Base-by-base conservation (phyloP, 2,113 vertebrate species). In the Aegotheles bennettii region DNA sequence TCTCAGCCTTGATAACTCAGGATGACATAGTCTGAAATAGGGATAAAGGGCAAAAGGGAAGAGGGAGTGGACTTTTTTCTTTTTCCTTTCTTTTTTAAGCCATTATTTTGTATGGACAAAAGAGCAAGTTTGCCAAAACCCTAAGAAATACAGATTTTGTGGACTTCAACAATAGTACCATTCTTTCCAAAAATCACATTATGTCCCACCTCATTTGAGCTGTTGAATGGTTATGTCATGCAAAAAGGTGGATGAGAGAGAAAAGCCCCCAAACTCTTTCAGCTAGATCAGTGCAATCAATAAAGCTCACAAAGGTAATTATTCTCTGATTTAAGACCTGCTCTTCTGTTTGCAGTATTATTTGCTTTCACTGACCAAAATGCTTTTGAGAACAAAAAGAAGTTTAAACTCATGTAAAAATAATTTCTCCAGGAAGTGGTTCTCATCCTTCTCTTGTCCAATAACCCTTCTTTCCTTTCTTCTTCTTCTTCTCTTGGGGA, bases 121-220 rank as follows among this genome's bases (percentile, higher is more conserved):
- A 87, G 95, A 88, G 75, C 14, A 63, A 95, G 42, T 96, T 97
- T 97, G 69, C 88, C 91, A 70, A 97, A 96, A 56, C 54, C 70
- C 73, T 56, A 89, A 95, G 93, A 97, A 97, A 83, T 88, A 96
- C 80, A 89, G 96, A 97, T 95, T 82, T 88, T 92, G 81, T 93
- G 36, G 85, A 73, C 64, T 57, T 79, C 33, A 47, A 95, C 97
- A 97, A 96, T 96, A 69, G 95, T 68, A 80, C 84, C 40, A 65
- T 96, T 97, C 84, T 95, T 95, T 47, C 67, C 57, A 93, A 94
- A 97, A 92, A 59, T 53, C 92, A 73, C 92, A 96, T 98, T 97
- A 96, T 63, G 68, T 53, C 73, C 79, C 96, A 97, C 86, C 93
- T 97, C 92, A 92, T 95, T 97, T 96, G 93, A 94, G 89, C 97